Percentiles rank a stretch among this genome's conserved stretches.
Conservation (phyloP, 2,888 invertebrate genomes). For the Nineta flava region DNA sequence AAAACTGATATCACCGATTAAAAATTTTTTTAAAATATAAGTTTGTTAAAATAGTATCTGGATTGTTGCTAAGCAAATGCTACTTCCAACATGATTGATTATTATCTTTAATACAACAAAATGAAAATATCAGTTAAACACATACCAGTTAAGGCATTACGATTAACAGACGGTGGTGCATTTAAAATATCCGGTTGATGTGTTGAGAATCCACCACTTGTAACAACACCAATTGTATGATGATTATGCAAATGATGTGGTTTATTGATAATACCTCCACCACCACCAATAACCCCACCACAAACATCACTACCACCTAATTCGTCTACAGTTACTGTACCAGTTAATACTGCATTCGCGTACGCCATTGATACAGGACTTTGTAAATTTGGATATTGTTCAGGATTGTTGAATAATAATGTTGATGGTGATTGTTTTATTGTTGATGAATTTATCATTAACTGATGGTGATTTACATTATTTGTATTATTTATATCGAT, state of each 20-base stretch:
- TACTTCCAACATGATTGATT: too few species aligned
- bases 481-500: constrained; percentile 42
- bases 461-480: background rate
- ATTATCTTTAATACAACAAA: too few species aligned
- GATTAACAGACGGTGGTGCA: constrained; percentile 33
- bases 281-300: constrained; percentile 12
- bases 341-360: background rate
- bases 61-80: too few species aligned
- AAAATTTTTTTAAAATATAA: too few species aligned
- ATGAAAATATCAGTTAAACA: too few species aligned
- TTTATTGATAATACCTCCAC: constrained; percentile 18
- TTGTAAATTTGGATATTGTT: constrained; percentile 1
- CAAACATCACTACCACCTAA: too few species aligned
- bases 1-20: too few species aligned
- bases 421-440: constrained; percentile 6
- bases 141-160: constrained; percentile 1
- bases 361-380: background rate
- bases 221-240: constrained; percentile 19
- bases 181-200: constrained; percentile 71
- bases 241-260: constrained; percentile 14
- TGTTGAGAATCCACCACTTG: background rate
- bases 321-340: background rate
- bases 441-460: background rate
- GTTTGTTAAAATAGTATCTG: too few species aligned
- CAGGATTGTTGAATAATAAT: background rate